Base-by-base conservation (phyloP, 1,140 invertebrate genomes). In the Sarcophaga bullata region DNA sequence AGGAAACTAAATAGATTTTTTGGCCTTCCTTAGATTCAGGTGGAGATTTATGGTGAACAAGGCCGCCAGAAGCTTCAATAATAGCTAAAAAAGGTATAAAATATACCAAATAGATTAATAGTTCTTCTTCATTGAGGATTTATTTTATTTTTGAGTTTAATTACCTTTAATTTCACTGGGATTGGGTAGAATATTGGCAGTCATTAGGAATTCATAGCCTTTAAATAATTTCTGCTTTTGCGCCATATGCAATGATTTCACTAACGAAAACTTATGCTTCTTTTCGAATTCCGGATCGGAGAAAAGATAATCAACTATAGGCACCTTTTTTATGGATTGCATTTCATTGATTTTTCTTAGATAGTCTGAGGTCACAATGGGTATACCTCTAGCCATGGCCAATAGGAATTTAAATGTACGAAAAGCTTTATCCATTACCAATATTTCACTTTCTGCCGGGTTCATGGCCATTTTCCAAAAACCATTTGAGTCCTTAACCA, bases 361-460 rank as follows among this genome's bases (percentile, higher is more conserved):
- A 76, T 78, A 84, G 13, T 78, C 49, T 46, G 81, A 82, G 11
- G 62, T 84, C 11, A 84, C 81, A 54, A 84, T 84, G 1, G 83
- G 83, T 82, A 82, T 82, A 6, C 83, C 83, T 68, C 75, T 73
- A 8, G 83, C 83, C 68, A 84, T 82, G 1, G 83, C 83, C n/a
- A 84, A 75, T 50, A 84, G 68, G 47, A 84, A 84, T 75, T 84
- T 84, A 54, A 84, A 80, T 49, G 83, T 84, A 10, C 83, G 81
- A 75, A 54, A 82, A 10, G 62, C 78, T 72, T 84, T 82, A 72
- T 84, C 81, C 83, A 84, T 84, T 50, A 84, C 73, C 47, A 84
- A 54, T 25, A 84, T 48, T 15, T 84, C 81, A 58, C 58, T 52
- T 5, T 84, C 78, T 13, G 62, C 73, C 3, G 83, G 81, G 80